Percentiles rank a stretch among this genome's conserved stretches.
Conservation (phyloP, 1,140 invertebrate genomes). For the Orussus abietinus region DNA sequence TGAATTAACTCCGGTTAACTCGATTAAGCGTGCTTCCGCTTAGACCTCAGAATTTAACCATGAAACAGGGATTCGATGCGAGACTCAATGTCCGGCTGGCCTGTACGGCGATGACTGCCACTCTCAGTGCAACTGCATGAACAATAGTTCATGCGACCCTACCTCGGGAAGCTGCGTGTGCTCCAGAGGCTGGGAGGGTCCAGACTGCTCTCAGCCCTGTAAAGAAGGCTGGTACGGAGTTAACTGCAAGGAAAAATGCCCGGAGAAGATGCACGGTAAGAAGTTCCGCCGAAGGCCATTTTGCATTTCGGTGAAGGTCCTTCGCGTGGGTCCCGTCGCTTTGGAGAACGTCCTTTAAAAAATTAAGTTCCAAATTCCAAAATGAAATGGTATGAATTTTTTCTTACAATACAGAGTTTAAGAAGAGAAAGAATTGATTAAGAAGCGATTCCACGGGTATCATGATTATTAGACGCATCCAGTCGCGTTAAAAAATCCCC, state of each 20-base stretch:
- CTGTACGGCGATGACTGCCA: conserved; percentile 76
- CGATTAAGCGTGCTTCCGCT: conserved; percentile 5
- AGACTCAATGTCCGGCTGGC: conserved; percentile 75
- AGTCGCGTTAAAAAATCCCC: too few species aligned
- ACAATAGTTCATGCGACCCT: conserved; percentile 84
- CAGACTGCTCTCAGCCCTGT: conserved; percentile 72
- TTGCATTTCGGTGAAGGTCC: neutral
- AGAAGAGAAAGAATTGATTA: too few species aligned
- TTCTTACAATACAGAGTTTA: too few species aligned
- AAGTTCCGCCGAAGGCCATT: conserved; percentile 18
- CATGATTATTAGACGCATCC: too few species aligned
- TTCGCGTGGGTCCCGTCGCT: too few species aligned
- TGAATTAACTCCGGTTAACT: too few species aligned
- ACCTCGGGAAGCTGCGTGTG: conserved; percentile 78
- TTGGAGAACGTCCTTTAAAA: too few species aligned
- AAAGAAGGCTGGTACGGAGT: conserved; percentile 73
- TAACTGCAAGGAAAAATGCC: conserved; percentile 77
- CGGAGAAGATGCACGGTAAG: conserved; percentile 60
- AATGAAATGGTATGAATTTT: too few species aligned
- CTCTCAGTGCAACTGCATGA: conserved; percentile 74
- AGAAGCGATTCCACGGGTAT: too few species aligned
- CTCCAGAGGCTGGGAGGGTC: conserved; percentile 78
- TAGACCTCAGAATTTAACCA: conserved; percentile 56
- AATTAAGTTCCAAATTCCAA: too few species aligned
- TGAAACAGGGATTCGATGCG: conserved; percentile 61